A percentile compares a stretch with the other conserved stretches of the same genome.
phyloP scores from a whole-genome alignment of 2,797 vertebrate genomes.

The Danio albolineatus region DNA sequence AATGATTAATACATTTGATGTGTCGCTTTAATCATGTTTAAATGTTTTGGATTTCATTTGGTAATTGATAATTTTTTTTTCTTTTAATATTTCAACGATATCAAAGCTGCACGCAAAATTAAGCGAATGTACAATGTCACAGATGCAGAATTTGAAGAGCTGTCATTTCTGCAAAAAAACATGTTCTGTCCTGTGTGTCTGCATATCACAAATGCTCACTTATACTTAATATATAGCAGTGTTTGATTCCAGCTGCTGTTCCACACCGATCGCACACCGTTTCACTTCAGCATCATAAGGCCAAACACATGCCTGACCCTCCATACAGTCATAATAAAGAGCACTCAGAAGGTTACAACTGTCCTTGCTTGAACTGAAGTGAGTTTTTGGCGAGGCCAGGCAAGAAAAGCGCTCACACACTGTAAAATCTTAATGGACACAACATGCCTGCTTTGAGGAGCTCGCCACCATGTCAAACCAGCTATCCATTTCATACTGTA shows the following conservation, averaged over 20 bases:
- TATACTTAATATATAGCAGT: neutral
- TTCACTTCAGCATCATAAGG: constrained; percentile 8
- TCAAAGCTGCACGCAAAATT: too few relatives aligned
- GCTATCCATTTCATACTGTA: constrained; percentile 34
- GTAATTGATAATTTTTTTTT: too few relatives aligned
- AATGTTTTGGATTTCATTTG: too few relatives aligned
- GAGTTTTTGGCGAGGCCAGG: constrained; percentile 52
- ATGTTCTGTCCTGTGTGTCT: neutral
- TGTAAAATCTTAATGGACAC: constrained; percentile 61
- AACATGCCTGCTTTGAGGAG: constrained; percentile 51
- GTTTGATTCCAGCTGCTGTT: neutral
- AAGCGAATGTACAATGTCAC: too few relatives aligned
- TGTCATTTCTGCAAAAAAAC: neutral
- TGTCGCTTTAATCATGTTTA: too few relatives aligned
- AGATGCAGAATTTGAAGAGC: neutral
- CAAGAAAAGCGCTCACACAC: constrained; percentile 45
- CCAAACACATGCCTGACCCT: neutral
- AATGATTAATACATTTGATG: too few relatives aligned
- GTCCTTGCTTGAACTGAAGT: constrained; percentile 40
- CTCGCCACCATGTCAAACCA: constrained; percentile 23
- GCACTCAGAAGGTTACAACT: constrained; percentile 38
- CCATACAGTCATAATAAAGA: constrained; percentile 20
- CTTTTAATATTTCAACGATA: too few relatives aligned
- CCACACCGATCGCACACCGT: neutral
- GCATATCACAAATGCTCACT: neutral